Base-by-base conservation (phyloP, 2,797 vertebrate genomes). In the Sebastes taczanowskii region DNA sequence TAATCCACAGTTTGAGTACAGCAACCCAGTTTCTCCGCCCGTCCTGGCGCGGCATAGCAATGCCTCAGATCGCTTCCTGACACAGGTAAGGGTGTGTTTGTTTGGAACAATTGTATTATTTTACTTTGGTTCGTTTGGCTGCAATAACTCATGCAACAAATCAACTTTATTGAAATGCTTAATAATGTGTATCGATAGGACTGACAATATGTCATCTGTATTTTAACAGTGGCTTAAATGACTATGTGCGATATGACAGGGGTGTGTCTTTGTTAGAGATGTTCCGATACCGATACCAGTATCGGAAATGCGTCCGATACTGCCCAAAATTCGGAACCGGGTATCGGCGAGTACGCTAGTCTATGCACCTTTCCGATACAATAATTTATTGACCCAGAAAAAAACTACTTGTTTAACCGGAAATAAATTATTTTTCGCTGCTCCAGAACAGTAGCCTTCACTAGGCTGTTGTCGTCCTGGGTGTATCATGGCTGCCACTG, bases 1-100 rank as follows among this genome's bases (percentile, higher is more conserved):
- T 90, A 96, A 98, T 71, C 98, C 98, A 16, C 97, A 98, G 25
- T 99, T 99, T 93, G 96, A 97, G 38, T 99, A 99, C 79, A 96
- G 94, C 69, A 97, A 95, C 80, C 96, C 97, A 0, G 93, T 95
- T 5, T 83, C 97, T 83, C 94, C 96, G 0, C 89, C 85, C 0
- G 86, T 97, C 46, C 89, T 99, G 90, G 96, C 94, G 27, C 97
- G 95, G 76, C 94, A 98, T 74, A 96, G 93, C 93, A 93, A 90
- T 0, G 97, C 97, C 1, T 98, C 97, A 0, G 95, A 97, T 76
- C 96, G 93, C 38, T 99, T 99, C 83, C 96, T 99, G n/a, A 96
- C 96, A 66, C 98, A 99, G 97, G 98, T 98, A 95, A 81, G 59
- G n/a, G 1, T 29, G 8, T 34, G 58, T 0, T 42, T 42, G 38